Conservation (phyloP, 2,888 invertebrate species). For the Lasioglossum morio region DNA sequence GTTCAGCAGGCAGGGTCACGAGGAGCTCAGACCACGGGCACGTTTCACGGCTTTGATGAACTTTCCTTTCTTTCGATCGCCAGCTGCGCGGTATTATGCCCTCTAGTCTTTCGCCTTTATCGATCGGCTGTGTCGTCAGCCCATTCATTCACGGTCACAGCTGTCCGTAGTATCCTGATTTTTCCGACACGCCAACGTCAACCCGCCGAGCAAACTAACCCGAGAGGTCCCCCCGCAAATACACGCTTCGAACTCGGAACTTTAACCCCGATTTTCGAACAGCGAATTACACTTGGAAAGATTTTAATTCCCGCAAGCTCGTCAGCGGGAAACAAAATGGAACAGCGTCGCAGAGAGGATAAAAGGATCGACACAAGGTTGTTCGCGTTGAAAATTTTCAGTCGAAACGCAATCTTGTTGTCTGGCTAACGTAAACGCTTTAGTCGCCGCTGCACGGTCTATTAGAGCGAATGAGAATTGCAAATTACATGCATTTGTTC, state of each 20-base stretch:
- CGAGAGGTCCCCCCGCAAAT: neutral
- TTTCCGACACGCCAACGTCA: constrained; percentile 32
- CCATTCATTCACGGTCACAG: constrained; percentile 61
- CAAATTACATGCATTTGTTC: constrained; percentile 71
- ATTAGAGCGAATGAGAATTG: constrained; percentile 64
- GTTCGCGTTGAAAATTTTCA: neutral
- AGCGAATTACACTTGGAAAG: neutral
- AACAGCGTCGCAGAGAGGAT: neutral
- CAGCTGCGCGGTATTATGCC: constrained; percentile 63
- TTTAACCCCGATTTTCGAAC: neutral
- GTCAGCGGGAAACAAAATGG: neutral
- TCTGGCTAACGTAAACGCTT: constrained; percentile 44
- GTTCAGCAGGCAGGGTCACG: constrained; percentile 58
- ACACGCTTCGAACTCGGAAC: neutral
- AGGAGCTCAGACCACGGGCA: constrained; percentile 33
- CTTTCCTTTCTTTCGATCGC: constrained; percentile 66
- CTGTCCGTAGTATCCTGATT: constrained; percentile 57
- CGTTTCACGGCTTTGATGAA: constrained; percentile 46
- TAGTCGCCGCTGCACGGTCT: constrained; percentile 45
- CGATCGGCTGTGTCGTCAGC: constrained; percentile 61
- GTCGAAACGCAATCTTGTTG: constrained; percentile 46
- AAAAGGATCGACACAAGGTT: neutral
- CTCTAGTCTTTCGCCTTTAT: constrained; percentile 60
- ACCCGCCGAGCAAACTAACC: constrained; percentile 18
- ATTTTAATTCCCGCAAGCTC: too few relatives aligned